Conservation (phyloP, 1,140 invertebrate genomes). For the Bombyx mandarina region DNA sequence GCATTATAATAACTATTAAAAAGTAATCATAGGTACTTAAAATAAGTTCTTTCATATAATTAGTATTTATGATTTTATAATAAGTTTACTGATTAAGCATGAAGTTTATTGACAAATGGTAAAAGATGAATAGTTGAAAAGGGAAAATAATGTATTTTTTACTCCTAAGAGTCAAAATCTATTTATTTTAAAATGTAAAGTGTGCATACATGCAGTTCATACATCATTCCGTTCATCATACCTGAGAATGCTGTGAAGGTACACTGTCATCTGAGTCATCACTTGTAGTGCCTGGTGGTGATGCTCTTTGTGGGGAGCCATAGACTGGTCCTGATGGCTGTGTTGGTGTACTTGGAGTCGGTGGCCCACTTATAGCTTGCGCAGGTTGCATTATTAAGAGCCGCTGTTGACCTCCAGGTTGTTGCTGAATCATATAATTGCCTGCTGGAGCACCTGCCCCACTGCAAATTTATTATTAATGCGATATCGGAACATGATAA, state of each 20-base stretch:
- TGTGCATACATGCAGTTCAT: too few species aligned
- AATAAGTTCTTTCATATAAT: too few species aligned
- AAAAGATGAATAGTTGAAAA: too few species aligned
- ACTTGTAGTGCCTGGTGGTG: slow-evolving; percentile 80
- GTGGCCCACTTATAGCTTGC: slow-evolving; percentile 72
- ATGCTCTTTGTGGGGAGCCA: slow-evolving; percentile 70
- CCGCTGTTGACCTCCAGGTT: slow-evolving; percentile 75
- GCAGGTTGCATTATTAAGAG: slow-evolving; percentile 75
- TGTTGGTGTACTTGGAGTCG: slow-evolving; percentile 71
- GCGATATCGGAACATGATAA: neutral
- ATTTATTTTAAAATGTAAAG: too few species aligned
- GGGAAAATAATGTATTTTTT: too few species aligned
- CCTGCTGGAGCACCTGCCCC: slow-evolving; percentile 57
- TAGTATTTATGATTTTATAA: too few species aligned
- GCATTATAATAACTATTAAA: neutral
- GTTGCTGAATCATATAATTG: slow-evolving; percentile 72
- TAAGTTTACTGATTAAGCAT: too few species aligned
- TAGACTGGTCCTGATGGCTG: slow-evolving; percentile 66
- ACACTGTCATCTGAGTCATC: slow-evolving; percentile 92
- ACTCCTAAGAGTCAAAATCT: too few species aligned
- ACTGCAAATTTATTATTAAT: slow-evolving; percentile 19
- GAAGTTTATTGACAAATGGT: too few species aligned
- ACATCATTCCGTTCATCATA: slow-evolving; percentile 12
- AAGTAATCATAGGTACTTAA: too few species aligned
- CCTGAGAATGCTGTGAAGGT: slow-evolving; percentile 72